Evolutionary conservation across 2,888 invertebrate species (phyloP).

Genomic region (Leptinotarsa haldemani): DNA sequence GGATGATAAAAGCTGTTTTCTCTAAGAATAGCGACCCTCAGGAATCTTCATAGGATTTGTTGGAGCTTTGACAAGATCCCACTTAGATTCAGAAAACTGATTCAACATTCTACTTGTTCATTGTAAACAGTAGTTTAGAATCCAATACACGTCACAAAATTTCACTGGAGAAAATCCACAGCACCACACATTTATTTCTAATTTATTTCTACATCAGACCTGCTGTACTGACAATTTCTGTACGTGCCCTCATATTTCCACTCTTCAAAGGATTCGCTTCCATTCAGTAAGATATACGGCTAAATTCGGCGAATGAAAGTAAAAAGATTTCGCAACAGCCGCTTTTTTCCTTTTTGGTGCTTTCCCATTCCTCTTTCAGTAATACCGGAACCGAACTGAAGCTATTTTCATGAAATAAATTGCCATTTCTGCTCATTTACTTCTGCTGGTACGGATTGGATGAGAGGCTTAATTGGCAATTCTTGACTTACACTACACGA

Average conservation of each 20-base stretch:
- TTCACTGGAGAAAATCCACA: no score
- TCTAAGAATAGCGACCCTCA: no score
- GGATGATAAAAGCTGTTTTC: no score
- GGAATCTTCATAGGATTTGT: no score
- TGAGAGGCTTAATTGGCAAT: constrained; percentile 17
- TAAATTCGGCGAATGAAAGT: constrained; percentile 1
- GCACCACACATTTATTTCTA: no score
- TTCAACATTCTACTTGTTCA: no score
- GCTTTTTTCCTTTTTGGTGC: constrained; percentile 6
- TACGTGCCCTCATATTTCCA: neutral
- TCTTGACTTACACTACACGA: constrained; percentile 15
- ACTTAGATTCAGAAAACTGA: no score
- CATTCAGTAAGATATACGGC: constrained; percentile 4
- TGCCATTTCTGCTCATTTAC: constrained; percentile 19
- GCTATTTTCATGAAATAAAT: constrained; percentile 15
- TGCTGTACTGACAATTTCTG: neutral
- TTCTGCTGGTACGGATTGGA: constrained; percentile 18
- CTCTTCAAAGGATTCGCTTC: neutral
- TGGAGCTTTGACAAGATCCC: no score
- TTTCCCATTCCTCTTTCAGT: constrained; percentile 8
- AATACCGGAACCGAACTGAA: constrained; percentile 9
- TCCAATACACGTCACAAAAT: no score
- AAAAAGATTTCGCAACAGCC: neutral
- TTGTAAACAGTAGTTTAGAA: no score
- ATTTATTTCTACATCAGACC: neutral